Base-by-base conservation (phyloP, 2,888 invertebrate genomes). In the Cataglyphis altisquamis region DNA sequence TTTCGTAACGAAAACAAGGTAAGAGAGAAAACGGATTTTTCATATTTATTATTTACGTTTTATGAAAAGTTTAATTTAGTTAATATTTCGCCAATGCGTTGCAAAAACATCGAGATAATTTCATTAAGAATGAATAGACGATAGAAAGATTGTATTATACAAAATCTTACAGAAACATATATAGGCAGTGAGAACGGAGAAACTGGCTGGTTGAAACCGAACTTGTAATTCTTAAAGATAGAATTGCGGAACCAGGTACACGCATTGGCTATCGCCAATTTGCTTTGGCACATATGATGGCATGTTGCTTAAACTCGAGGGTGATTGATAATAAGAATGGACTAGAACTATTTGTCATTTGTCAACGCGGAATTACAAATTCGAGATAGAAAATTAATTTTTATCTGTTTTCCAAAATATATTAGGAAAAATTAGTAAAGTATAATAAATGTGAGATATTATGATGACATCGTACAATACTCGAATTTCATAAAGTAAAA, bases 211-310 rank as follows among this genome's bases (percentile, higher is more conserved):
- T 66, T 52, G 45, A 62, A 57, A 63, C 70, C 83, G 63, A 83
- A 70, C n/a, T 29, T 67, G 41, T 64, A 15, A 70, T 70, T 62
- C 39, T 81, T 63, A 70, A 68, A 70, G 25, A 52, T 82, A 32
- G 3, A 52, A 32, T 82, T 70, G 52, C 39, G 10, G 68, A 67
- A 81, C 68, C 82, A 81, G 81, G 81, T 68, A 52, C 70, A 41
- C 70, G 55, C 68, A 25, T 62, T 68, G 36, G 67, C 67, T 48
- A 52, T 57, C 67, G 21, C 67, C 18, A 60, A 25, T 80, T 67
- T 68, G 10, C 41, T 83, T 83, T 83, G 83, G 83, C 83, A 83
- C 83, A 83, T 25, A 72, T 83, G 12, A 81, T 57, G 70, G 82
- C 83, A 48, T 74, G 25, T 8, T 52, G 75, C 60, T 81, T 52